These are phyloP conservation scores for Nesospiza acunhae DNA, from an alignment of 2,113 vertebrate species.

Conservation along the genomic window DNA sequence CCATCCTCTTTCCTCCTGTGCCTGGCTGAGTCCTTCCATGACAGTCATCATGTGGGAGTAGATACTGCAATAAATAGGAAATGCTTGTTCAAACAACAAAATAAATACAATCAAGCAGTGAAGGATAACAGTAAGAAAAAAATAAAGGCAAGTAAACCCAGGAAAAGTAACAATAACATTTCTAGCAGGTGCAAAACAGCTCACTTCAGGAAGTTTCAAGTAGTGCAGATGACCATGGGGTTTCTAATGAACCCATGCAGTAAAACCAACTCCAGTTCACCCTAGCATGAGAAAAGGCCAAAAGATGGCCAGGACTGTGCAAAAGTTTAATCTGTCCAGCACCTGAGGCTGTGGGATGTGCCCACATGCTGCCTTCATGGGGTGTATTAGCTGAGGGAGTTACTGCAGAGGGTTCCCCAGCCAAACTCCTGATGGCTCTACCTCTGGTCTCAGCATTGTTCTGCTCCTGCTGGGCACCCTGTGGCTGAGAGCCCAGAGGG, in stretches of 20 bases:
- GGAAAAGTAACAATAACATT: background rate
- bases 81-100: background rate
- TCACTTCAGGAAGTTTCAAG: background rate
- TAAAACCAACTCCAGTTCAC: background rate
- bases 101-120: background rate
- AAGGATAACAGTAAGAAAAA: background rate
- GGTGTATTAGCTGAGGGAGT: background rate
- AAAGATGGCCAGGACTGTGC: background rate
- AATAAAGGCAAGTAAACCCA: background rate
- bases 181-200: background rate
- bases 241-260: background rate
- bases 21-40: background rate
- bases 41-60: background rate
- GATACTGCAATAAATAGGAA: background rate
- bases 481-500: background rate
- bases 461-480: background rate
- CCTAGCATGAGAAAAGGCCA: background rate
- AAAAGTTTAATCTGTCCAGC: background rate
- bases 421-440: background rate
- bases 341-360: background rate
- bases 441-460: background rate
- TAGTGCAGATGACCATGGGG: background rate
- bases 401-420: background rate
- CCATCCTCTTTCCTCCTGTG: background rate
- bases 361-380: fast-evolving